phyloP scores from a whole-genome alignment of 2,888 invertebrate genomes.

The Ennomos erosarius region DNA sequence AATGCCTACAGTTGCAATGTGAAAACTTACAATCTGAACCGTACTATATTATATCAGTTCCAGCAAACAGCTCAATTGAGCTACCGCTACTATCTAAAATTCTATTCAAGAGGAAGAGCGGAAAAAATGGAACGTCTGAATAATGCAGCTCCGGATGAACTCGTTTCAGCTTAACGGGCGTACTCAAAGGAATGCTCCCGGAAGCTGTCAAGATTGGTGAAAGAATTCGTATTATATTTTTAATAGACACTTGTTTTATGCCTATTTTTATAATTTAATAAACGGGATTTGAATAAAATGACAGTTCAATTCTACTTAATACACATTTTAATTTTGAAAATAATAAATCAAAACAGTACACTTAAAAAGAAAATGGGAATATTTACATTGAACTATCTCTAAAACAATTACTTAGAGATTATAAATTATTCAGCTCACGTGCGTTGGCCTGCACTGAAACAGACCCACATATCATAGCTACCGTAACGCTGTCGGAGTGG shows the following conservation, averaged over 20 bases:
- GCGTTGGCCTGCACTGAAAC: constrained; percentile 12
- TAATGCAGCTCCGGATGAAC: constrained; percentile 36
- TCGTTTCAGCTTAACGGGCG: constrained; percentile 30
- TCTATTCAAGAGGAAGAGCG: constrained; percentile 26
- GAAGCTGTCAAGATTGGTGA: neutral
- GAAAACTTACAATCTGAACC: no score
- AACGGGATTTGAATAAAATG: no score
- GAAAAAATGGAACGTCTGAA: constrained; percentile 34
- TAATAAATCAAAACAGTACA: no score
- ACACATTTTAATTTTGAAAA: no score
- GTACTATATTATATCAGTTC: neutral
- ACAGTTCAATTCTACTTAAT: no score
- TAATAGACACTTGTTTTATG: no score
- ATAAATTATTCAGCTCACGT: constrained; percentile 1
- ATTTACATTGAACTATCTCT: no score
- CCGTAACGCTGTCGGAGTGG: constrained; percentile 41
- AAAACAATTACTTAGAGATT: neutral
- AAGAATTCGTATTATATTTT: constrained; percentile 1
- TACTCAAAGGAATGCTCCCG: constrained; percentile 18
- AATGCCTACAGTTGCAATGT: no score
- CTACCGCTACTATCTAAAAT: constrained; percentile 18
- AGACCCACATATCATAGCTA: constrained; percentile 45
- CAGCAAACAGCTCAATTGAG: constrained; percentile 6
- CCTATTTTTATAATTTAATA: no score
- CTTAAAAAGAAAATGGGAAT: no score